Conservation (phyloP, 2,797 vertebrate genomes). For the Denticeps clupeoides region DNA sequence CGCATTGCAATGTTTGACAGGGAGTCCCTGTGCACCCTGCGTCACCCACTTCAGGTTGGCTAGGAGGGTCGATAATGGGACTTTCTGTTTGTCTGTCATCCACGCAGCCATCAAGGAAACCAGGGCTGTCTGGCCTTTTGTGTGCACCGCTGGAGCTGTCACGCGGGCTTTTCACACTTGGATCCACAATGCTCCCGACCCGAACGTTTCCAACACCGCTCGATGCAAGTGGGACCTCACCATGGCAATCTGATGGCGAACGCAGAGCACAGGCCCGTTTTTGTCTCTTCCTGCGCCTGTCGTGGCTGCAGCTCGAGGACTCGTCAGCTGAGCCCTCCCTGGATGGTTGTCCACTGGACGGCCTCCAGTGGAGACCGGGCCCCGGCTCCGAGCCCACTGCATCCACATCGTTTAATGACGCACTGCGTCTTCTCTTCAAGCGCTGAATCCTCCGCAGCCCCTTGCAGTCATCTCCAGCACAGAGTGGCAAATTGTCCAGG, state of each 20-base stretch:
- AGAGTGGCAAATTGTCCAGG: constrained; percentile 30
- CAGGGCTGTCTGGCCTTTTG: constrained; percentile 18
- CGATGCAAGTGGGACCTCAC: background rate
- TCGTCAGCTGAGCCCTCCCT: constrained; percentile 30
- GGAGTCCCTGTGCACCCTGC: constrained; percentile 6
- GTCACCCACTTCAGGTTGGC: constrained; percentile 17
- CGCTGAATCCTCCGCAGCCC: constrained; percentile 34
- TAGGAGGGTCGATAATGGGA: constrained; percentile 18
- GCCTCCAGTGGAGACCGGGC: constrained; percentile 38
- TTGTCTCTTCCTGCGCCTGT: constrained; percentile 45
- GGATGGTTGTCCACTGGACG: constrained; percentile 43
- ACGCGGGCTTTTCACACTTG: constrained; percentile 9
- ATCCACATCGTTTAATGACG: constrained; percentile 41
- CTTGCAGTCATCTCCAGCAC: constrained; percentile 30
- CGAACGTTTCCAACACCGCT: background rate
- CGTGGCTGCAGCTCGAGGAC: constrained; percentile 30
- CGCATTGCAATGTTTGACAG: constrained; percentile 6
- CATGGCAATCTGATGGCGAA: background rate
- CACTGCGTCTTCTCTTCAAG: constrained; percentile 50
- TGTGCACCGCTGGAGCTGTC: constrained; percentile 16
- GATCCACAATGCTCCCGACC: background rate
- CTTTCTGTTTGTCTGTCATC: constrained; percentile 20
- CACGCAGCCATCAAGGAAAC: constrained; percentile 19
- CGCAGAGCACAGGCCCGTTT: constrained; percentile 32
- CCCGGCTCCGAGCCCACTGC: constrained; percentile 40